A percentile compares a stretch with the other conserved stretches of the same genome.
These are phyloP conservation scores for Ovis canadensis DNA, from an alignment of 2,113 vertebrate genomes.

Conservation along the genomic window DNA sequence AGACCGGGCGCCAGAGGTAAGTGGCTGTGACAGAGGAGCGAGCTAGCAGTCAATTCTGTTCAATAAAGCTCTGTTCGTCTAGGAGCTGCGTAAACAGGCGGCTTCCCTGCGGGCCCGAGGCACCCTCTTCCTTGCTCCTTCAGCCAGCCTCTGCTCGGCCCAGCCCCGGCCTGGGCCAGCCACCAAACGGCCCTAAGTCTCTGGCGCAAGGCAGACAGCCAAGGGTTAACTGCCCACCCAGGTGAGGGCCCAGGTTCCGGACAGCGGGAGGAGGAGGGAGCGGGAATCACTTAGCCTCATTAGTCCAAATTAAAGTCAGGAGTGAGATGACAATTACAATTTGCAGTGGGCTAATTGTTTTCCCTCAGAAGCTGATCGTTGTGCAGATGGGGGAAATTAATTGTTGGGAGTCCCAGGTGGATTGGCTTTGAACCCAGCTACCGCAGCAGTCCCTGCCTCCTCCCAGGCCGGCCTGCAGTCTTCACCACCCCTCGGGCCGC, in stretches of 20 bases:
- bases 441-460: background rate
- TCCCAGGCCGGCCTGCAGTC: background rate
- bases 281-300: conserved; percentile 78
- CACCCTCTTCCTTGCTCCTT: background rate
- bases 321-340: conserved; percentile 83
- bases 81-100: conserved; percentile 54
- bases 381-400: conserved; percentile 78
- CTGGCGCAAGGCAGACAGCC: background rate
- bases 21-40: conserved; percentile 68
- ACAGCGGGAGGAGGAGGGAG: conserved; percentile 41
- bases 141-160: background rate
- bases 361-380: conserved; percentile 72
- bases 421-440: conserved; percentile 53
- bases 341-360: conserved; percentile 80
- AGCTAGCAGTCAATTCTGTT: conserved; percentile 71
- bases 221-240: conserved; percentile 11
- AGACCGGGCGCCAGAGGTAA: conserved; percentile 49
- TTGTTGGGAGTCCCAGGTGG: conserved; percentile 75
- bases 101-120: background rate
- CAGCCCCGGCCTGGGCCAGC: background rate
- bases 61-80: conserved; percentile 67
- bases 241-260: conserved; percentile 38
- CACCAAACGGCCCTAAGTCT: background rate
- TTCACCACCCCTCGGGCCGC: background rate
- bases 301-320: conserved; percentile 82